Conservation (phyloP, 2,888 invertebrate species). For the Catotricha subobsoleta region DNA sequence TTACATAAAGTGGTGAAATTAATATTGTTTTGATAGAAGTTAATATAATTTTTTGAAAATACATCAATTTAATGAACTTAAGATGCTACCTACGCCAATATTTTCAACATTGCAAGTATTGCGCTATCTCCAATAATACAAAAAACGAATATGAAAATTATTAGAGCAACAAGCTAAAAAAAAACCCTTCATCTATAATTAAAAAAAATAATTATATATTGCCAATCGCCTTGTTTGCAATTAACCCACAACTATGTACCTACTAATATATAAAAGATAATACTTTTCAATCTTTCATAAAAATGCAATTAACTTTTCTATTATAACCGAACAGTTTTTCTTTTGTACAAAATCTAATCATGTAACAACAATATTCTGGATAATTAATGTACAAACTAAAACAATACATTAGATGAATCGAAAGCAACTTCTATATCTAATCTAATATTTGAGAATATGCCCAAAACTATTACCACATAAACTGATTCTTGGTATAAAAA, state of each 20-base stretch:
- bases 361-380: background rate
- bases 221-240: background rate
- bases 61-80: too few species aligned
- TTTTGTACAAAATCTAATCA: background rate
- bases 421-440: background rate
- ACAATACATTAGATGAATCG: background rate
- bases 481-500: too few species aligned
- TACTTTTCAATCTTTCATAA: constrained; percentile 1
- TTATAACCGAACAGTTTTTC: background rate
- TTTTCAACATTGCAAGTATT: too few species aligned
- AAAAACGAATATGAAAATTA: background rate
- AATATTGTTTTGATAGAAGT: too few species aligned
- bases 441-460: background rate
- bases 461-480: too few species aligned
- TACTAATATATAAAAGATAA: too few species aligned
- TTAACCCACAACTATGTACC: too few species aligned
- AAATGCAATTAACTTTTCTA: constrained; percentile 9
- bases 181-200: background rate
- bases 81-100: too few species aligned
- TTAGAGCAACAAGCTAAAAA: too few species aligned
- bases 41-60: too few species aligned
- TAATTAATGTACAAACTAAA: background rate
- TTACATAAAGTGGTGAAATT: too few species aligned
- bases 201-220: background rate
- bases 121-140: too few species aligned